A percentile compares a stretch with the other conserved stretches of the same genome.
phyloP scores from a whole-genome alignment of 2,797 vertebrate genomes.

The Peromyscus aztecus region DNA sequence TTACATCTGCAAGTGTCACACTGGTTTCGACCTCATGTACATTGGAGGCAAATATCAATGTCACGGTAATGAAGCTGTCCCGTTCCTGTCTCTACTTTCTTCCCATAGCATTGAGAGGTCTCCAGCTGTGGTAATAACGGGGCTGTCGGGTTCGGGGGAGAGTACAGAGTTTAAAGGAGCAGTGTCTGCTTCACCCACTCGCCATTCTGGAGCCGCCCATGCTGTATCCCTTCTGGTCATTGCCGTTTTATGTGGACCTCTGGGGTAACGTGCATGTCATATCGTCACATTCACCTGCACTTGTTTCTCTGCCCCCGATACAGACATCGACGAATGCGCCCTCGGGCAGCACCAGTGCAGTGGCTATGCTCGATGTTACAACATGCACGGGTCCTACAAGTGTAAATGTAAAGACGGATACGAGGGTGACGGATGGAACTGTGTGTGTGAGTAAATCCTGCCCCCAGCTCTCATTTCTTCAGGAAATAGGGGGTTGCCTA shows the following conservation, averaged over 20 bases:
- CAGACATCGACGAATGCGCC: conserved; percentile 97
- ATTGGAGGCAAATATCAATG: conserved; percentile 98
- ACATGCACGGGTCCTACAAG: conserved; percentile 96
- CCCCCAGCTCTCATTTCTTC: not conserved
- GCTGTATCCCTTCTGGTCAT: not conserved
- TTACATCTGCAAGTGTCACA: conserved; percentile 97
- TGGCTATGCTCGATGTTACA: conserved; percentile 94
- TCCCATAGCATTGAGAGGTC: not conserved
- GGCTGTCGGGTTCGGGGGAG: not conserved
- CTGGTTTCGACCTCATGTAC: conserved; percentile 97
- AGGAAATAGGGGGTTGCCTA: not conserved
- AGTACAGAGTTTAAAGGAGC: not conserved
- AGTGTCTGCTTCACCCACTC: not conserved
- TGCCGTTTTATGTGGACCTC: not conserved
- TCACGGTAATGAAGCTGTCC: conserved; percentile 87
- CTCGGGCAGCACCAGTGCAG: conserved; percentile 93
- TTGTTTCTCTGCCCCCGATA: conserved; percentile 72
- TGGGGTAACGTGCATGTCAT: accelerated
- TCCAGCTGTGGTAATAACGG: not conserved
- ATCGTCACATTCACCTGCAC: not conserved
- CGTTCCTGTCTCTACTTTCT: not conserved
- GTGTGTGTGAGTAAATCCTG: conserved; percentile 92
- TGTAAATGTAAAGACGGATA: conserved; percentile 97
- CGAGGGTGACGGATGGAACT: conserved; percentile 93
- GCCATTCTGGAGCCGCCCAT: not conserved